phyloP scores from a whole-genome alignment of 2,888 invertebrate species.

The Drosophila rubida region DNA sequence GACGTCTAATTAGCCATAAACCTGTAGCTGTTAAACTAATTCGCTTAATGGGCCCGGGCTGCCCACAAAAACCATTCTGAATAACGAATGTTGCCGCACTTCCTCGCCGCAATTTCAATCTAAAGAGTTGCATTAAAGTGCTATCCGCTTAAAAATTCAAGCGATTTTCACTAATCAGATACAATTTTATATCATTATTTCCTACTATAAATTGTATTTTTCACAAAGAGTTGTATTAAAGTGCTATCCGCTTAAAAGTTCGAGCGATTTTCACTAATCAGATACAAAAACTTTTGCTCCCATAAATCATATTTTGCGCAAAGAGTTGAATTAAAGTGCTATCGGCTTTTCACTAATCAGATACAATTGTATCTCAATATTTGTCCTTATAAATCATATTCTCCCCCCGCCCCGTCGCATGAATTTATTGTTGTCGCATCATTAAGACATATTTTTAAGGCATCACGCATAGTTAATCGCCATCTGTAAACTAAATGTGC shows the following conservation, averaged over 20 bases:
- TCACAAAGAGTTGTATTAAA: too few species aligned
- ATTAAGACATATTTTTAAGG: conserved; percentile 3
- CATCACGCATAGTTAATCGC: neutral
- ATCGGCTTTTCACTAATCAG: neutral
- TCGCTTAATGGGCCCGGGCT: conserved; percentile 32
- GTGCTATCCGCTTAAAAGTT: neutral
- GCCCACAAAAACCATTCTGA: conserved; percentile 26
- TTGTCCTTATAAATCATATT: neutral
- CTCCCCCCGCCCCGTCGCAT: neutral
- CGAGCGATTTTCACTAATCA: neutral
- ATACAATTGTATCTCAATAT: conserved; percentile 5
- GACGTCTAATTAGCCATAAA: conserved; percentile 30
- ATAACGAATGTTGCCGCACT: neutral
- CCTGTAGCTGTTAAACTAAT: conserved; percentile 21
- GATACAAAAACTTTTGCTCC: too few species aligned
- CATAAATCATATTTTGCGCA: too few species aligned
- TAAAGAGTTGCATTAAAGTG: too few species aligned
- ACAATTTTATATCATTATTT: too few species aligned
- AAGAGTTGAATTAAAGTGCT: neutral
- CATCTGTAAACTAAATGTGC: neutral
- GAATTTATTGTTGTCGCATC: neutral
- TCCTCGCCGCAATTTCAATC: too few species aligned
- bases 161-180: too few species aligned
- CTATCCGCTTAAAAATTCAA: too few species aligned
- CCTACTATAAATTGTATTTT: too few species aligned